Conservation (phyloP, 2,888 invertebrate genomes). For the Seladonia tumulorum region DNA sequence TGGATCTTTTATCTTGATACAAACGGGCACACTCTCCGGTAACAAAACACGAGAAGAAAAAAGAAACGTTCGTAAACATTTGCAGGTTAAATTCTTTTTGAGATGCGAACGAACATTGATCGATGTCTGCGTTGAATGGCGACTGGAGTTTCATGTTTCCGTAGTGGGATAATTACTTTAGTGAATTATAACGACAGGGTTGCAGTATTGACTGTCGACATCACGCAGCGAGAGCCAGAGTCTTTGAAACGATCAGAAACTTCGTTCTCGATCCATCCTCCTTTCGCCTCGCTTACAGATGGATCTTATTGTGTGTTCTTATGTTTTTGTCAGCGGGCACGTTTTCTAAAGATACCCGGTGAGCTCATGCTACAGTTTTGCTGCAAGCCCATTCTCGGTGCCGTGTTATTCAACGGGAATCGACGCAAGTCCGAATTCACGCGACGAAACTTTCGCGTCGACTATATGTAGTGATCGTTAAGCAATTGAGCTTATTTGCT, state of each 20-base stretch:
- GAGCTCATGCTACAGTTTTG: constrained; percentile 22
- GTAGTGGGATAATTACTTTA: neutral
- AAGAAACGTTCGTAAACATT: too few species aligned
- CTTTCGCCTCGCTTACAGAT: neutral
- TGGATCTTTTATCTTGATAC: too few species aligned
- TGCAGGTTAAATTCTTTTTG: too few species aligned
- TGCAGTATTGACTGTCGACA: neutral
- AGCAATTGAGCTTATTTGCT: neutral
- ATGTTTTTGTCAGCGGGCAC: constrained; percentile 13
- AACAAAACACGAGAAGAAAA: too few species aligned
- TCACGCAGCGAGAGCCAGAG: neutral
- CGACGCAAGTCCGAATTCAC: constrained; percentile 37
- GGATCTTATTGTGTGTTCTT: constrained; percentile 3
- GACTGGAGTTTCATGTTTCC: neutral
- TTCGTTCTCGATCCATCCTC: neutral
- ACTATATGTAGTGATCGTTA: constrained; percentile 21
- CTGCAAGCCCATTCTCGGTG: constrained; percentile 14
- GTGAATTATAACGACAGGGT: neutral
- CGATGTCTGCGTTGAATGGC: neutral
- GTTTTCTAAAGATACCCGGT: constrained; percentile 26
- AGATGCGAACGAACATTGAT: too few species aligned
- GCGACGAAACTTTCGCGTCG: constrained; percentile 31
- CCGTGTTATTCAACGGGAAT: constrained; percentile 22
- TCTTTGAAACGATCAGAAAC: neutral
- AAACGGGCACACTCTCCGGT: too few species aligned